Evolutionary conservation across 2,888 invertebrate species (phyloP), one percentile per base, ranked within the genome.

Genomic region (Smittia aterrima): DNA sequence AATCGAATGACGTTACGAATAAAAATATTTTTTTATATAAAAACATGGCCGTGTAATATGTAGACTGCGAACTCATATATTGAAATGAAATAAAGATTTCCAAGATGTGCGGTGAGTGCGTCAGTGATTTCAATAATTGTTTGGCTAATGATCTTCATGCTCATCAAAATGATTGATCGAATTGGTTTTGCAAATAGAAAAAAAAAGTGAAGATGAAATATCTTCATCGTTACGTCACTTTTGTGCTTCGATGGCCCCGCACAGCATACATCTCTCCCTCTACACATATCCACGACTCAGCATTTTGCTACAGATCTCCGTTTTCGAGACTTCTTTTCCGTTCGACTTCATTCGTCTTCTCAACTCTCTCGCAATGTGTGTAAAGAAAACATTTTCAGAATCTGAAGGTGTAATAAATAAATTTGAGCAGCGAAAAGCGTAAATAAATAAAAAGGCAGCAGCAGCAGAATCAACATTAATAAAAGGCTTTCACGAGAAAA

Each of bases 11-110:
- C 54, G 54, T n/a, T 53, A 16, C 53, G 62, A 22, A 22, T 18
- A 62, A 62, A 20, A 62, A 20, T 62, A 20, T 62, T 62, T 62
- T 18, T 62, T 62, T 62, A 62, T 62, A 62, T 62, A 62, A 62
- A 62, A 18, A 62, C 62, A 22, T 18, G 24, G 62, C 62, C 24
- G 62, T 62, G 24, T 62, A 62, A 62, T 16, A 62, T 62, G 62
- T 62, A 62, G 53, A 66, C 66, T 66, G 32, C 66, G 27, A 66
- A 66, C 66, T 66, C 66, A 66, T 32, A 66, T 66, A 27, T 66
- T 38, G 62, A 62, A 47, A n/a, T n/a, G n/a, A 38, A 38, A 38
- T 7, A 47, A 47, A 47, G 18, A 47, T 47, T 16, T 47, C 53
- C n/a, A 18, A 47, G 53, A 4, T 2, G 3, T 18, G 18, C 3